These are phyloP conservation scores for Catamblyrhynchus diadema DNA, from an alignment of 2,797 vertebrate species.

Conservation along the genomic window DNA sequence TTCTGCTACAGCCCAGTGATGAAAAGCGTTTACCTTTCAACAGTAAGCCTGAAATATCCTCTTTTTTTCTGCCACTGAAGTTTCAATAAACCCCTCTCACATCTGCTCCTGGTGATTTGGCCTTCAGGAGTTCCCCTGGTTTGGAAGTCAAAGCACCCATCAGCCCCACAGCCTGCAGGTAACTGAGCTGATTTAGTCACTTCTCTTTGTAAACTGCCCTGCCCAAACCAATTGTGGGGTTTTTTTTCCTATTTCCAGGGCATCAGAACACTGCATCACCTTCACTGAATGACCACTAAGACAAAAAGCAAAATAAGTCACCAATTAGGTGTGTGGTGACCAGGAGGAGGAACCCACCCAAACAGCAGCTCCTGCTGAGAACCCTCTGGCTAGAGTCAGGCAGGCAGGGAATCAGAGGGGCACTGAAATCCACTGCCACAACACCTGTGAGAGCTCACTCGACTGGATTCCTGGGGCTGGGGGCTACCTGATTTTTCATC, in stretches of 20 bases:
- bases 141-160: background rate
- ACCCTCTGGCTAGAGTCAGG: background rate
- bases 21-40: background rate
- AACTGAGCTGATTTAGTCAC: background rate
- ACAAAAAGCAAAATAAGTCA: background rate
- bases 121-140: background rate
- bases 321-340: background rate
- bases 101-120: background rate
- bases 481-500: background rate
- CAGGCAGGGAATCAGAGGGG: background rate
- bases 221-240: background rate
- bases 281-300: background rate
- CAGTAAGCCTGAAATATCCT: background rate
- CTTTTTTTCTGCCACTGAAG: background rate
- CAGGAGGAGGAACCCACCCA: background rate
- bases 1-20: background rate
- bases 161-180: background rate
- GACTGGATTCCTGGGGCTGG: background rate
- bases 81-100: background rate
- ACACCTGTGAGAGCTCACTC: background rate
- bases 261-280: background rate
- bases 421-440: background rate
- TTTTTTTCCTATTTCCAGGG: background rate
- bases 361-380: background rate
- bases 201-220: background rate